Evolutionary conservation across 2,797 vertebrate species (phyloP).

Genomic region (Trichosurus vulpecula): DNA sequence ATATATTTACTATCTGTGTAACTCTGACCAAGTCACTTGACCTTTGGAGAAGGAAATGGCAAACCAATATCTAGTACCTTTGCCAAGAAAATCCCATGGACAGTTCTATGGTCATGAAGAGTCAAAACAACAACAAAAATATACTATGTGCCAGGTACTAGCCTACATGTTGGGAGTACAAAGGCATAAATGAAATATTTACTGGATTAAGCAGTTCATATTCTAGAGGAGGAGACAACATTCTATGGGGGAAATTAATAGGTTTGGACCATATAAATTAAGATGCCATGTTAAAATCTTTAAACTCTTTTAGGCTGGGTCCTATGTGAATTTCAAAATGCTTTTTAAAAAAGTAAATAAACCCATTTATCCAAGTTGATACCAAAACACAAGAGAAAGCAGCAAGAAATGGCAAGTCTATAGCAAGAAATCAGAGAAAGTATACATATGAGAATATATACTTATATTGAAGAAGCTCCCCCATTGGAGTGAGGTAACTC

Average conservation of each 20-base stretch:
- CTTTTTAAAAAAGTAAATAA: neutral
- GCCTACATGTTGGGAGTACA: neutral
- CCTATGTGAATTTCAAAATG: neutral
- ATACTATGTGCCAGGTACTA: neutral
- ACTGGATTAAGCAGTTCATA: neutral
- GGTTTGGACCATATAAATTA: neutral
- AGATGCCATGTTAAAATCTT: neutral
- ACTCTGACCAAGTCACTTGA: too few species aligned
- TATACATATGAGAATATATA: neutral
- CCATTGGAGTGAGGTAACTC: neutral
- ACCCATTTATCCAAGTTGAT: neutral
- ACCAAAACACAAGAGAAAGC: neutral
- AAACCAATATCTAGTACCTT: too few species aligned
- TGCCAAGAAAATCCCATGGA: too few species aligned
- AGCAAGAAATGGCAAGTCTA: neutral
- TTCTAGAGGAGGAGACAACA: neutral
- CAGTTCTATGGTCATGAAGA: too few species aligned
- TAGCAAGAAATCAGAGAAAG: neutral
- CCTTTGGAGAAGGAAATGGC: too few species aligned
- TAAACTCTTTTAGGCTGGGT: neutral
- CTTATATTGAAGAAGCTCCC: neutral
- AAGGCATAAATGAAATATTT: neutral
- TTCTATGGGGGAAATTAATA: neutral
- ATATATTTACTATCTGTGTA: too few species aligned
- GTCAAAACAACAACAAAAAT: too few species aligned